Evolutionary conservation across 2,113 vertebrate species (phyloP), one percentile per base, ranked within the genome.

Genomic region (Oreocharis arfaki): DNA sequence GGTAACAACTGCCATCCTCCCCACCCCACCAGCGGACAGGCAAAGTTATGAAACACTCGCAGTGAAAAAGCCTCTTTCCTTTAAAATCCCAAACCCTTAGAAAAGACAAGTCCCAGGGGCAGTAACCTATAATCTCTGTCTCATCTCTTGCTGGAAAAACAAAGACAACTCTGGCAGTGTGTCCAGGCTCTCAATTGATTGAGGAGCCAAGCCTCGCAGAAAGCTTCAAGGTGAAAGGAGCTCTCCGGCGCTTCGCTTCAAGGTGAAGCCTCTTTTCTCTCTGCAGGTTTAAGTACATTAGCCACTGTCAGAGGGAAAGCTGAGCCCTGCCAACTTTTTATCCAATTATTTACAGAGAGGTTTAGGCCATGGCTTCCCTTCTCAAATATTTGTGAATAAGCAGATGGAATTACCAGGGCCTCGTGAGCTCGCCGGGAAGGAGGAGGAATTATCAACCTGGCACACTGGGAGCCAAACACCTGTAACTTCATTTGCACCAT

Each of bases 331-430:
- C 91, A 92, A 53, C 24, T 59, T 75, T 47, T 49, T 8, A 90
- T 65, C 71, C 5, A 20, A 73, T 53, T 93, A 22, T 96, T 97
- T 95, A 87, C 79, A 84, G 76, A 95, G 89, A 22, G 16, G 13
- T 69, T 96, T 27, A 84, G 83, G 68, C 65, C 76, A 52, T 3
- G 24, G 68, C 85, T 44, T 33, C 42, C 26, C 30, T 67, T 57
- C 95, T 96, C 90, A 96, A 86, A 91, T 93, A 92, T 96, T 95
- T 95, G 95, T 76, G 93, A 95, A 87, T 81, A 93, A 97, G 89
- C 79, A 95, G 87, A 90, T 32, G 46, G 44, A 71, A 69, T 23
- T 78, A 33, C 56, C 65, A 26, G 84, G 14, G 21, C 59, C 68
- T 50, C 8, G 3, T 1, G 59, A 79, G 64, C 30, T 73, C 4